Conservation (phyloP, 2,113 vertebrate species). For the Apodemus sylvaticus region DNA sequence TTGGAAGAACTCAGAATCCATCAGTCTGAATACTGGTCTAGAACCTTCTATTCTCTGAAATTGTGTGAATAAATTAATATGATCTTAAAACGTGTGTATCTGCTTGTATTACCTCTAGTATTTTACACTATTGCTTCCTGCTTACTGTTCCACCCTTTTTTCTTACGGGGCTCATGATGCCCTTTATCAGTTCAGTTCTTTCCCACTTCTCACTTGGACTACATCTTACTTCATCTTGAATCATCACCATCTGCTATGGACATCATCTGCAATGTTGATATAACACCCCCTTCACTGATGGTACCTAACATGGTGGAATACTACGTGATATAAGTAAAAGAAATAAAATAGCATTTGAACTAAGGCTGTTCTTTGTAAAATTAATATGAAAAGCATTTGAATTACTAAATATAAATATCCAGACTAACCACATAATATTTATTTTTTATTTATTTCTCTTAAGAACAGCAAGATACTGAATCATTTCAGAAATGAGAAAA, state of each 20-base stretch:
- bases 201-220: not conserved
- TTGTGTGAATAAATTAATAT: not conserved
- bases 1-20: not conserved
- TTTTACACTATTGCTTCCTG: not conserved
- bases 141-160: not conserved
- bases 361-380: not conserved
- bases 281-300: not conserved
- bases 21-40: not conserved
- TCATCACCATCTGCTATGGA: not conserved
- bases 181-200: not conserved
- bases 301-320: not conserved
- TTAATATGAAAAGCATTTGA: not conserved
- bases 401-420: not conserved
- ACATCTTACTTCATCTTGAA: not conserved
- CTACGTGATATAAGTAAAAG: not conserved
- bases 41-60: not conserved
- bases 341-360: not conserved
- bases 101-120: not conserved
- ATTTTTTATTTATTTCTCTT: constrained; percentile 15
- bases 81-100: not conserved
- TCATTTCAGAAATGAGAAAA: constrained; percentile 29
- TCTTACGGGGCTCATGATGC: not conserved
- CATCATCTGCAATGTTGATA: not conserved
- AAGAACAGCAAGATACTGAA: not conserved
- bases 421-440: not conserved